Base-by-base conservation (phyloP, 2,113 vertebrate genomes). In the Pelodiscus sinensis region DNA sequence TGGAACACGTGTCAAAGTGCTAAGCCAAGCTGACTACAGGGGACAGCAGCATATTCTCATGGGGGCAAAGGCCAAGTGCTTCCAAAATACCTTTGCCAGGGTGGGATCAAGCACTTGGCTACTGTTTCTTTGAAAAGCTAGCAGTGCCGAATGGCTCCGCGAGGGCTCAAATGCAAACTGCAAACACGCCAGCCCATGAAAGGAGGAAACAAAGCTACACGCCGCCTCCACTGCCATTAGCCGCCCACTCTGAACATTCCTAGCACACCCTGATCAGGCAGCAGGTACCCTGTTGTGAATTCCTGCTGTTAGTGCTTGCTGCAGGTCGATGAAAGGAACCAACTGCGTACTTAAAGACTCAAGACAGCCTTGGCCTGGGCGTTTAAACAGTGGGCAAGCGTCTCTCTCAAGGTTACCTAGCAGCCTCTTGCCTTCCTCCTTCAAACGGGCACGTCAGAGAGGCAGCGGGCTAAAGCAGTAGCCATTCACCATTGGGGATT, bases 21-120 rank as follows among this genome's bases (percentile, higher is more conserved):
- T 54, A 24, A 1, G 0, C 55, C 22, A 27, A 38, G 79, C 31
- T 15, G 24, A 38, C 79, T 62, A 87, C 5, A 0, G 19, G 31
- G 58, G 85, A 82, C 4, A 44, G 27, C 2, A 11, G 55, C 31
- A 68, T 29, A 5, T 55, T 89, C 79, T 31, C 8, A 27, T 12
- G 51, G 85, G 78, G 65, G 88, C 1, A 1, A 21, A 84, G 24
- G 52, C 9, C 83, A 82, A 0, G 1, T 1, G 31, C 19, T 77
- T 87, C 87, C 56, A 80, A 90, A 95, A 35, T 13, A 27, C 81
- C n/a, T 44, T 8, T 6, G 3, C 1, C 0, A 2, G 60, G 56
- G 11, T 85, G 80, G 65, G 88, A 85, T 0, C 2, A 84, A 68
- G 13, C 0, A 0, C 29, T 51, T 0, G 1, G 44, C 13, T 68